These are phyloP conservation scores for Chrysolina americana DNA, from an alignment of 2,888 invertebrate genomes.

Conservation along the genomic window DNA sequence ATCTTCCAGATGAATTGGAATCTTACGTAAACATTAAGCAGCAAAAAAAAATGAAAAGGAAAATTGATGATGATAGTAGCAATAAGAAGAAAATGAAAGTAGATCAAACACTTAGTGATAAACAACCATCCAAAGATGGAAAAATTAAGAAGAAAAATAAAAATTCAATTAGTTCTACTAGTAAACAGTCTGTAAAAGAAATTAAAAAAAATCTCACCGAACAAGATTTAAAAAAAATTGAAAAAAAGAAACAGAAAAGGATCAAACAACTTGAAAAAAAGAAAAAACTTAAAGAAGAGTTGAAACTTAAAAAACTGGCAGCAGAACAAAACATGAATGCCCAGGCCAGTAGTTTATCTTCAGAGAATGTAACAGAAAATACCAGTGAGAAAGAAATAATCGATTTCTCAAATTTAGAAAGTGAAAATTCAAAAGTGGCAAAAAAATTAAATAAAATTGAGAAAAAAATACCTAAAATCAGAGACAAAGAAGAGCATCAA, in stretches of 20 bases:
- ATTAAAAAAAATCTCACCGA: constrained; percentile 46
- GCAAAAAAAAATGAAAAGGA: constrained; percentile 28
- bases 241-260: constrained; percentile 58
- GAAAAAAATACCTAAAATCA: constrained; percentile 47
- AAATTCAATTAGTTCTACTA: constrained; percentile 14
- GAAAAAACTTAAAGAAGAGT: constrained; percentile 50
- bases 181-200: constrained; percentile 27
- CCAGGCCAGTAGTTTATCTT: constrained; percentile 46
- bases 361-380: constrained; percentile 34
- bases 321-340: constrained; percentile 26
- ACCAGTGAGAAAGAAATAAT: not conserved
- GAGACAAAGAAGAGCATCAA: constrained; percentile 60
- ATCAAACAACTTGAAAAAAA: constrained; percentile 57
- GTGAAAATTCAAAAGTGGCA: not conserved
- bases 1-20: not conserved
- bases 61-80: constrained; percentile 28
- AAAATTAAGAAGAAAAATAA: constrained; percentile 25
- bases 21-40: constrained; percentile 33
- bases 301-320: constrained; percentile 46
- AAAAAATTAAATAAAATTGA: constrained; percentile 35
- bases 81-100: constrained; percentile 7
- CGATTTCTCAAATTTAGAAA: not conserved
- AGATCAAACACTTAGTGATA: constrained; percentile 30
- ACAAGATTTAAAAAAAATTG: constrained; percentile 56
- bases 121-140: constrained; percentile 34